Evolutionary conservation across 2,888 invertebrate species (phyloP).

Genomic region (Timema cristinae): DNA sequence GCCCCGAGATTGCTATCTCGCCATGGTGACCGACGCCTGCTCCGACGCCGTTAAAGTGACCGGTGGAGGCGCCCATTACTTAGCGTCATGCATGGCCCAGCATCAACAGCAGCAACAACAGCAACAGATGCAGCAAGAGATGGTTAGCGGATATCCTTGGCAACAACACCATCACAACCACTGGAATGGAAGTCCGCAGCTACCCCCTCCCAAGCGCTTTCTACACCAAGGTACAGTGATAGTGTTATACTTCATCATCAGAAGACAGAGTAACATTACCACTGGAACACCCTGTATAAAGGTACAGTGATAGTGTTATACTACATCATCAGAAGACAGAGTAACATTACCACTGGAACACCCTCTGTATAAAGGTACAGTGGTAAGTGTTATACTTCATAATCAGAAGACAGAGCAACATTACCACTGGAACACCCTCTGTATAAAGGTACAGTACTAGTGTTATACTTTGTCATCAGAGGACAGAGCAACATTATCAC

Average conservation of each 20-base stretch:
- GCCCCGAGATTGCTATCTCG: neutral
- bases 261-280: neutral
- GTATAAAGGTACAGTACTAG: too few relatives aligned
- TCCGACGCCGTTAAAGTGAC: neutral
- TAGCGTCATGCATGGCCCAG: neutral
- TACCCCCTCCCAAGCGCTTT: slow-evolving; percentile 25
- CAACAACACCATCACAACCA: slow-evolving; percentile 42
- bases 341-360: neutral
- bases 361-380: neutral
- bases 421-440: too few relatives aligned
- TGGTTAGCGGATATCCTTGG: slow-evolving; percentile 25
- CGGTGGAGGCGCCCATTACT: neutral
- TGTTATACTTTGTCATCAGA: too few relatives aligned
- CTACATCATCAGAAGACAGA: neutral
- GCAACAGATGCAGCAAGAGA: slow-evolving; percentile 3
- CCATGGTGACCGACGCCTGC: slow-evolving; percentile 4
- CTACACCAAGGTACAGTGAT: slow-evolving; percentile 24
- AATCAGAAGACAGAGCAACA: too few relatives aligned
- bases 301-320: too few relatives aligned
- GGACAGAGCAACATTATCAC: too few relatives aligned
- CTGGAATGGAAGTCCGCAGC: slow-evolving; percentile 27
- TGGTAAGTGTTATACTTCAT: neutral
- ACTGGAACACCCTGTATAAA: too few relatives aligned
- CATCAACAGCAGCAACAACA: neutral
- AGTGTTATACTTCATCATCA: neutral